Base-by-base conservation (phyloP, 1,140 invertebrate species). In the Orius laevigatus region DNA sequence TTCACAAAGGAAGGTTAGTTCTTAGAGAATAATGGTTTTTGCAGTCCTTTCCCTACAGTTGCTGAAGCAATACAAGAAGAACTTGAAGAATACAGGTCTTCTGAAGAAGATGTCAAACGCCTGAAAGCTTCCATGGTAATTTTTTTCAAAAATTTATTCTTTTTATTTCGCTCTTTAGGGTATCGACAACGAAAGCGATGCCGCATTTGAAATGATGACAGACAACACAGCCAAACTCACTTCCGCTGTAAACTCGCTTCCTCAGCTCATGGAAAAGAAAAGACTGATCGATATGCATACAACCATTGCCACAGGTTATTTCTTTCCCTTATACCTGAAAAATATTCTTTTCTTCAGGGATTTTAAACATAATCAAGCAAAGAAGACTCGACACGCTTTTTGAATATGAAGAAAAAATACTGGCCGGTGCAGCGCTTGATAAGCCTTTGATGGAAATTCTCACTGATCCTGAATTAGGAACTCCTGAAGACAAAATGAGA, bases 11-110 rank as follows among this genome's bases (percentile, higher is more conserved):
- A 56, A 72, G 61, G 67, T 67, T 45, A 25, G 25, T 25, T 25
- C 8, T 25, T 25, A 3, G 3, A 25, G 8, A 25, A 8, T 25
- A 49, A 42, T 34, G 46, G 41, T 48, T 46, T 11, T 61, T 59
- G 31, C 14, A 92, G 87, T 61, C 93, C 95, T 0, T 98, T 99
- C 62, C 95, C 95, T 0, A 81, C 77, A 12, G 94, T 98, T 3
- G 95, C 95, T 6, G 95, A 98, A 69, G 88, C 93, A 14, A 94
- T 99, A 55, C 94, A 99, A 64, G 89, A 94, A 66, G 90, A 97
- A 66, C 64, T 99, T 49, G 95, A 99, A 65, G 82, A 86, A 42
- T 97, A 96, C 65, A 75, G 75, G 55, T 78, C 78, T 47, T 90
- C 85, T 41, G 95, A 99, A 66, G 90, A 94, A 52, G 90, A 98